These are phyloP conservation scores for Pristionchus pacificus DNA, from an alignment of 1,140 invertebrate genomes.

Conservation along the genomic window DNA sequence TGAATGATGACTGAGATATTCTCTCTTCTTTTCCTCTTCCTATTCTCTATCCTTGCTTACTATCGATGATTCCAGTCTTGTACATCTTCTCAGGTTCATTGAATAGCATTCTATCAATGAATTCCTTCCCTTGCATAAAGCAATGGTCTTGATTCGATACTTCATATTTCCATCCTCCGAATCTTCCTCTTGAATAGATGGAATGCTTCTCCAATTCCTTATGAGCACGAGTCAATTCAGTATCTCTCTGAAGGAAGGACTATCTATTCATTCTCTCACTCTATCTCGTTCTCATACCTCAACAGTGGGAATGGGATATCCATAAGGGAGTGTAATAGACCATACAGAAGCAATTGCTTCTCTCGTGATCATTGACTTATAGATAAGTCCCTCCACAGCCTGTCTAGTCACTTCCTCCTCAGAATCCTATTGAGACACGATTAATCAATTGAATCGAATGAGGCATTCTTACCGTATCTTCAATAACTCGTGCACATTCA, in stretches of 20 bases:
- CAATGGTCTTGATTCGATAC: conserved; percentile 47
- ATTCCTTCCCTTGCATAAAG: conserved; percentile 57
- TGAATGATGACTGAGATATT: too few relatives aligned
- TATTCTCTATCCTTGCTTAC: too few relatives aligned
- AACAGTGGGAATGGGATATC: conserved; percentile 56
- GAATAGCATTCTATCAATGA: conserved; percentile 50
- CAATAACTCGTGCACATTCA: conserved; percentile 48
- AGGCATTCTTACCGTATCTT: conserved; percentile 39
- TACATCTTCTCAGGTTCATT: conserved; percentile 51
- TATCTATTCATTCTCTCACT: conserved; percentile 2
- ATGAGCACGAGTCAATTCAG: conserved; percentile 53
- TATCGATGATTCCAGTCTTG: conserved; percentile 43
- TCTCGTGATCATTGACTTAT: neutral
- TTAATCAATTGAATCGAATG: conserved; percentile 4
- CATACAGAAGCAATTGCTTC: neutral
- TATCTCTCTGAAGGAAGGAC: conserved; percentile 42
- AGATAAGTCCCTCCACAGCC: conserved; percentile 51
- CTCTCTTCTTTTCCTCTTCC: too few relatives aligned
- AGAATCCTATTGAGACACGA: conserved; percentile 31
- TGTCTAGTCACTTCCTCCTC: conserved; percentile 51
- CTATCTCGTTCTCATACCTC: conserved; percentile 17
- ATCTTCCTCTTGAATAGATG: conserved; percentile 55
- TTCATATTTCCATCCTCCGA: conserved; percentile 58
- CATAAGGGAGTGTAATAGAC: conserved; percentile 43
- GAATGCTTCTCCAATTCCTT: conserved; percentile 43